phyloP scores from a whole-genome alignment of 2,888 invertebrate species.

The Philonicus albiceps region DNA sequence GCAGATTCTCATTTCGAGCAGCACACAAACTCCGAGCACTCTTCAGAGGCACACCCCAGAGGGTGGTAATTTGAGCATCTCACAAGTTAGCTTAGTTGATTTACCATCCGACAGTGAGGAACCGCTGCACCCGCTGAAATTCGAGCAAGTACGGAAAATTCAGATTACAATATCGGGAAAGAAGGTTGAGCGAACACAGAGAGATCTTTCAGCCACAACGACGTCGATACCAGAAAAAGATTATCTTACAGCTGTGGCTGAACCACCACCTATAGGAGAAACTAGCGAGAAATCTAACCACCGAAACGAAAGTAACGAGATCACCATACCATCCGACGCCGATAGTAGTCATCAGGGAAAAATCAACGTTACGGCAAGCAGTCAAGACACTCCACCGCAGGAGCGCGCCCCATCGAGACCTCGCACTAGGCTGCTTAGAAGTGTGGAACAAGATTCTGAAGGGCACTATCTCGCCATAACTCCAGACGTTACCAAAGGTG shows the following conservation, averaged over 20 bases:
- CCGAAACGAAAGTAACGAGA: constrained; percentile 20
- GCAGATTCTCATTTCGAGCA: constrained; percentile 44
- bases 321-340: constrained; percentile 5
- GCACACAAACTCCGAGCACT: constrained; percentile 51
- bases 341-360: constrained; percentile 52
- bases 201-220: constrained; percentile 53
- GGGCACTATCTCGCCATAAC: background rate
- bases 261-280: constrained; percentile 36
- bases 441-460: background rate
- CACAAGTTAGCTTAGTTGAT: constrained; percentile 44
- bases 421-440: background rate
- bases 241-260: constrained; percentile 43
- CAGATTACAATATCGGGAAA: constrained; percentile 61
- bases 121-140: constrained; percentile 50
- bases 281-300: background rate
- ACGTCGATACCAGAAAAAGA: constrained; percentile 53
- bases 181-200: constrained; percentile 56
- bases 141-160: constrained; percentile 54
- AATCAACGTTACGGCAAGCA: constrained; percentile 60
- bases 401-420: constrained; percentile 61
- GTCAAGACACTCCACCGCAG: constrained; percentile 60
- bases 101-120: constrained; percentile 22
- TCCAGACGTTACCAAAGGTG: constrained; percentile 51
- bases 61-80: constrained; percentile 43
- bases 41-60: constrained; percentile 46